Conservation (phyloP, 2,113 vertebrate species). For the Alexandromys fortis region DNA sequence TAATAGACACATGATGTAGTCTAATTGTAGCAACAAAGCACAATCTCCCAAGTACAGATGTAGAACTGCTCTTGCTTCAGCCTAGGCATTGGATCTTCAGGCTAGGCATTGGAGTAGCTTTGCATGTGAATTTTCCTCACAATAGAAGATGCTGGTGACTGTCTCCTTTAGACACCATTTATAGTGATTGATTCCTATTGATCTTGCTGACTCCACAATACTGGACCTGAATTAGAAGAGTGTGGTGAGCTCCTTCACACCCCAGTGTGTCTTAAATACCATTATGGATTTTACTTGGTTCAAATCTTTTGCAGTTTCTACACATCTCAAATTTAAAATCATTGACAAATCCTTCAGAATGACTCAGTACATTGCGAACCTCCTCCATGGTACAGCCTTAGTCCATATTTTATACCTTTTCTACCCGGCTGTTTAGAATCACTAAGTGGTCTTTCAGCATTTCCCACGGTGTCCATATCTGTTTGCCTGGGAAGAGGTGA, state of each 20-base stretch:
- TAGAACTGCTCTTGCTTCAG: not conserved
- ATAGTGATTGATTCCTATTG: constrained; percentile 37
- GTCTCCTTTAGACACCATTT: not conserved
- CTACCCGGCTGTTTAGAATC: not conserved
- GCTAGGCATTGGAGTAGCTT: not conserved
- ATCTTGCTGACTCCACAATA: constrained; percentile 45
- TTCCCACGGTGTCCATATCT: not conserved
- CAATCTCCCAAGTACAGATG: not conserved
- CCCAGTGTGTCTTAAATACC: constrained; percentile 27
- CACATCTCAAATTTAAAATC: constrained; percentile 9
- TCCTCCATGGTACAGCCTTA: constrained; percentile 34
- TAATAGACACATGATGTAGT: not conserved
- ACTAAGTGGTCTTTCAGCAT: constrained; percentile 31
- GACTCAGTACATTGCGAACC: not conserved
- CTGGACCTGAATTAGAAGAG: not conserved
- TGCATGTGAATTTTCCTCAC: not conserved
- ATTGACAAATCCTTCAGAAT: constrained; percentile 43
- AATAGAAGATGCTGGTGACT: not conserved
- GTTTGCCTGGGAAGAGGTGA: not conserved
- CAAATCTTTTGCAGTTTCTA: constrained; percentile 37
- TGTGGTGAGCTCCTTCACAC: constrained; percentile 30
- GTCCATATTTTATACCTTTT: not conserved
- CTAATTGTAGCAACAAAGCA: not conserved
- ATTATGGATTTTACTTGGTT: constrained; percentile 17
- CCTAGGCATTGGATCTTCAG: not conserved